phyloP scores from a whole-genome alignment of 2,797 vertebrate species.

The Lepidocolaptes lacrymiger region DNA sequence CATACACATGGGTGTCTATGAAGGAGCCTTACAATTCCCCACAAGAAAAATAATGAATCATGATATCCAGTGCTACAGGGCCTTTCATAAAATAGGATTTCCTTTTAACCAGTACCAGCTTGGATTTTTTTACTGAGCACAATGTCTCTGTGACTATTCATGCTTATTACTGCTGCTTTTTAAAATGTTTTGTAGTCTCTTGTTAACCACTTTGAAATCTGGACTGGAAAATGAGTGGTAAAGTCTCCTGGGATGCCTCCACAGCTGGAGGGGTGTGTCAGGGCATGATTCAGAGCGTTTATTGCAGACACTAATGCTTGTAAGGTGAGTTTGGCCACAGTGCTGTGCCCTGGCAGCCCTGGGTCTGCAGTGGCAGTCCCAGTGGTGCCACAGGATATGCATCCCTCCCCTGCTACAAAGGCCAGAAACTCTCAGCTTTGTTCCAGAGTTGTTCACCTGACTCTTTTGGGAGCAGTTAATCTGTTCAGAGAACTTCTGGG shows the following conservation, averaged over 20 bases:
- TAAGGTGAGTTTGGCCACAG: rapidly evolving
- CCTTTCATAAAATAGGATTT: not conserved
- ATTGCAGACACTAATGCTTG: not conserved
- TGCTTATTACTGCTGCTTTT: not conserved
- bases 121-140: not conserved
- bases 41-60: not conserved
- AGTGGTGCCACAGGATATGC: not conserved
- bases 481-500: not conserved
- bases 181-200: not conserved
- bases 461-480: not conserved
- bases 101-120: rapidly evolving
- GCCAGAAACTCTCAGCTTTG: not conserved
- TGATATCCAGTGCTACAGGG: not conserved
- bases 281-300: not conserved
- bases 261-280: not conserved
- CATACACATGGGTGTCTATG: rapidly evolving
- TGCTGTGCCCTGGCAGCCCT: not conserved
- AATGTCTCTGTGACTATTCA: not conserved
- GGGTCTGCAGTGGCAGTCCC: no score
- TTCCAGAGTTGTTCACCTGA: not conserved
- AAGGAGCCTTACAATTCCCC: not conserved
- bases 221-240: not conserved
- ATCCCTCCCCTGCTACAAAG: not conserved
- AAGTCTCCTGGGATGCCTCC: not conserved
- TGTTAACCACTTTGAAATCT: not conserved